Base-by-base conservation (phyloP, 2,113 vertebrate species). In the Mormyrus iriodes region DNA sequence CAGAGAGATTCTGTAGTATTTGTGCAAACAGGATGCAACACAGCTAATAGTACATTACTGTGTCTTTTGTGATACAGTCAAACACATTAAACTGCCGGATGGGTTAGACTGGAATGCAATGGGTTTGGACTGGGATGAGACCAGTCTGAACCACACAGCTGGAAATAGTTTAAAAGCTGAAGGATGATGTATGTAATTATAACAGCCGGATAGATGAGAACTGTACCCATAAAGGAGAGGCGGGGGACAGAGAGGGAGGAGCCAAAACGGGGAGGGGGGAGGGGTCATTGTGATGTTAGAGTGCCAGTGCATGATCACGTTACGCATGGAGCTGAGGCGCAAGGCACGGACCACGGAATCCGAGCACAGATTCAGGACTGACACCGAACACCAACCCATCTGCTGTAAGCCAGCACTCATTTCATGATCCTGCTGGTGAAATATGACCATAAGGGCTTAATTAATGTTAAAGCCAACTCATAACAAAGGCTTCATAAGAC, bases 61-160 rank as follows among this genome's bases (percentile, higher is more conserved):
- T 79, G 73, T 39, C 35, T 31, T 79, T 79, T 79, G 73, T 79
- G 73, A 42, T 31, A 46, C 46, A 48, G 48, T 85, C 83, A 85
- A 85, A 85, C 39, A 49, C 48, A 35, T 52, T 27, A 86, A 53
- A 49, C 9, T 44, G 24, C 27, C 17, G 12, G 13, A 86, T n/a
- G 12, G 46, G n/a, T 46, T 53, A 31, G 48, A 51, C 49, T 52
- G 51, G n/a, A 35, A 86, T 53, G 12, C 73, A 39, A 79, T 19
- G 73, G 73, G 73, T 79, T 79, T 39, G 73, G 35, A 35, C 73
- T 86, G 85, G 51, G 51, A 86, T 86, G 31, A 86, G 39, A 84
- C 44, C 39, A 44, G 19, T 79, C 35, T n/a, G 42, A 46, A 46
- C 39, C 39, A 86, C 49, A 79, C 73, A 79, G 31, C 35, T 79